Percentiles rank a stretch among this genome's conserved stretches.
Conservation (phyloP, 2,113 vertebrate genomes). For the Coregonus clupeaformis region DNA sequence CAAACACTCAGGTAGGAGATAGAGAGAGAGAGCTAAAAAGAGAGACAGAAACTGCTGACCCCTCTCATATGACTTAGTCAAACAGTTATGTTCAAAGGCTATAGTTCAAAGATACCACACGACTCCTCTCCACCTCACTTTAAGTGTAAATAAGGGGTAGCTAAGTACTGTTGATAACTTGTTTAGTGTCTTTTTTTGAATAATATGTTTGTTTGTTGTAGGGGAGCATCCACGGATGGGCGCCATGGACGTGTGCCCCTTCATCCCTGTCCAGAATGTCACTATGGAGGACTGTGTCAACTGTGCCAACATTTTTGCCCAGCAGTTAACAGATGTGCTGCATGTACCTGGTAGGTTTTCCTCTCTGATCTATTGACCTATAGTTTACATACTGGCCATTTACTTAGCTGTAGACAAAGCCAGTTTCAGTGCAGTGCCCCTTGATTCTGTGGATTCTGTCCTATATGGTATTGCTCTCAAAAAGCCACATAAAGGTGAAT, state of each 20-base stretch:
- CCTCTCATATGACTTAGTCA: background rate
- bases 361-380: background rate
- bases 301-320: conserved; percentile 81
- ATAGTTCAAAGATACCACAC: background rate
- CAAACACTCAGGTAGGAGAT: conserved; percentile 79
- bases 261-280: conserved; percentile 86
- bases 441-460: background rate
- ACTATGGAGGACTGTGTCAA: conserved; percentile 86
- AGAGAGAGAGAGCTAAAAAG: conserved; percentile 5
- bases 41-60: background rate
- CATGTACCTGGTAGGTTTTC: conserved; percentile 82
- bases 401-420: background rate
- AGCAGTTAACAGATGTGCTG: conserved; percentile 78
- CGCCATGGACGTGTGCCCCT: conserved; percentile 93
- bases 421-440: background rate
- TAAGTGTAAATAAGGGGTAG: no score
- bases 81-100: background rate
- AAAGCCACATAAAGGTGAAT: background rate
- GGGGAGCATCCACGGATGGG: conserved; percentile 94
- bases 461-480: background rate
- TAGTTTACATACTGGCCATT: background rate
- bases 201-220: background rate
- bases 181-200: background rate
- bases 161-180: background rate
- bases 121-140: background rate